Conservation (phyloP, 2,888 invertebrate genomes). For the Pyrrhosoma nymphula region DNA sequence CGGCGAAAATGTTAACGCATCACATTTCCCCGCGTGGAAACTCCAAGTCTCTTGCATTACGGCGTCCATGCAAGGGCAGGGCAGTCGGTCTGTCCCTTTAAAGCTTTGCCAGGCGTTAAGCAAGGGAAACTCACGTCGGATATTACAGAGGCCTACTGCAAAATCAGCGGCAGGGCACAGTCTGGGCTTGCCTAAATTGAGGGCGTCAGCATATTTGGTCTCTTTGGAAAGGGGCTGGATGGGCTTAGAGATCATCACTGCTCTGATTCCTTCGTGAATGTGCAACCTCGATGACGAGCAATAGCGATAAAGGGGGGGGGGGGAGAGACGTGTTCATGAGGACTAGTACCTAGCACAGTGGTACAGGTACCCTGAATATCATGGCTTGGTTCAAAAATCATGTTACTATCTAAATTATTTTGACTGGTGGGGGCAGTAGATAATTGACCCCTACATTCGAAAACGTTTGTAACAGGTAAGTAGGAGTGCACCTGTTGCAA, state of each 20-base stretch:
- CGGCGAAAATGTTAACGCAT: slow-evolving; percentile 26
- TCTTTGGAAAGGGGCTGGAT: not conserved
- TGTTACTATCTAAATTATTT: no score
- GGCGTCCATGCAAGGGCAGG: not conserved
- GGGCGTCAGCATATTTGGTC: not conserved
- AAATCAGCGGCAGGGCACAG: not conserved
- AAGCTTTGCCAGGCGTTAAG: slow-evolving; percentile 5
- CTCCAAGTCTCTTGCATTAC: not conserved
- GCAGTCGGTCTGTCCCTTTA: not conserved
- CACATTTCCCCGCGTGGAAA: not conserved
- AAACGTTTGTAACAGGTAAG: no score
- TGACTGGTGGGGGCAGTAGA: no score
- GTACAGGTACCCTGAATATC: no score
- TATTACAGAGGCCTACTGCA: not conserved
- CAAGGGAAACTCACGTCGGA: not conserved
- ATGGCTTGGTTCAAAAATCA: no score
- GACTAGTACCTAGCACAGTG: no score
- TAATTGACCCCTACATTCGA: no score
- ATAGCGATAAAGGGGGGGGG: not conserved
- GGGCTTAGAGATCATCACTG: not conserved
- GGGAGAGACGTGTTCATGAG: no score
- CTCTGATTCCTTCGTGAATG: not conserved
- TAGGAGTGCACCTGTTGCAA: no score
- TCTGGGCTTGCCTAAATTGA: not conserved
- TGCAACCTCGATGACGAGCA: not conserved